Conservation (phyloP, 2,113 vertebrate species). For the Neotragus moschatus region DNA sequence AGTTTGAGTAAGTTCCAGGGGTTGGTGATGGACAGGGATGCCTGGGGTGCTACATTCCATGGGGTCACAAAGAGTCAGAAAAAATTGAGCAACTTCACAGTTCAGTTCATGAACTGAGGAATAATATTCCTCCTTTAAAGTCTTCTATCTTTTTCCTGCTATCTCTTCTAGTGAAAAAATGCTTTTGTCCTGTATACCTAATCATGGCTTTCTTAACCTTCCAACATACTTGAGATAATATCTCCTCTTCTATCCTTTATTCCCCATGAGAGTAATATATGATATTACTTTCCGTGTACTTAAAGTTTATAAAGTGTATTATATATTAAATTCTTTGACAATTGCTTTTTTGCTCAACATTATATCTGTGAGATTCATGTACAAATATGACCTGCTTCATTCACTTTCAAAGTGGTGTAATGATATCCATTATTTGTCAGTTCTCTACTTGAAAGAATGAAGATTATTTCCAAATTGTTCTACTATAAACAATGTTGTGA, state of each 20-base stretch:
- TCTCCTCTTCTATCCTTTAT: background rate
- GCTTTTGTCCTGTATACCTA: background rate
- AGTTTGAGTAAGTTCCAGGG: background rate
- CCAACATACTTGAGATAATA: background rate
- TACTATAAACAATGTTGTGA: background rate
- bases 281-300: background rate
- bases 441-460: background rate
- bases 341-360: background rate
- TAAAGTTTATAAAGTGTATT: background rate
- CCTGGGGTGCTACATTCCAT: background rate
- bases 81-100: background rate
- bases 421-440: background rate
- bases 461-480: background rate
- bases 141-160: background rate
- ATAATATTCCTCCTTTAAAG: background rate
- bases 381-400: background rate
- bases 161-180: background rate
- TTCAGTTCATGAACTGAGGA: background rate
- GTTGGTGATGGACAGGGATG: background rate
- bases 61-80: background rate
- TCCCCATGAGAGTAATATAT: background rate
- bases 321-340: background rate
- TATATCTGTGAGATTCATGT: background rate
- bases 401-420: background rate
- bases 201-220: background rate